phyloP scores from a whole-genome alignment of 2,113 vertebrate genomes.

The Sisor rabdophorus region DNA sequence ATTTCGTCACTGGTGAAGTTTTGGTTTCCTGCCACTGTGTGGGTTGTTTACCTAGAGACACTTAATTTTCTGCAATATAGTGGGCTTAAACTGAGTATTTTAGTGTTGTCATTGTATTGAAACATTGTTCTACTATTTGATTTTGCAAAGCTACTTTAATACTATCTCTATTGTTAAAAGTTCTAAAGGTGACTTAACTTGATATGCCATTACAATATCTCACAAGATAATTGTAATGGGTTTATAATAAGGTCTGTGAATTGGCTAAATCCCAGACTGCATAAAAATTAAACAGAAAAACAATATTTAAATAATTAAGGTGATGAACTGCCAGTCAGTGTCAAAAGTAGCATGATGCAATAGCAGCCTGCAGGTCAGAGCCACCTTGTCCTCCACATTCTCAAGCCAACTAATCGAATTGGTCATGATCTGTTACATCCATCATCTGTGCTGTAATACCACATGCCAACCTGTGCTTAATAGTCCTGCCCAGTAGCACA shows the following conservation, averaged over 20 bases:
- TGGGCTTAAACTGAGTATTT: no score
- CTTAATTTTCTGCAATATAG: no score
- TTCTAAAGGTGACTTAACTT: background rate
- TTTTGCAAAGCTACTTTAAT: background rate
- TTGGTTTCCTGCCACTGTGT: no score
- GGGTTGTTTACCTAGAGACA: no score
- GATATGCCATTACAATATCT: background rate
- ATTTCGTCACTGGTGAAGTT: no score
- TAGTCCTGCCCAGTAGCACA: background rate
- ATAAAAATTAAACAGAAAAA: background rate
- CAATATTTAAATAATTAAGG: constrained; percentile 1
- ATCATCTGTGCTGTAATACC: background rate
- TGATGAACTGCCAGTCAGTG: constrained; percentile 22
- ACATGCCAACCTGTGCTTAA: constrained; percentile 15
- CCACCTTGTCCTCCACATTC: constrained; percentile 53
- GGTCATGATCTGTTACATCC: constrained; percentile 20
- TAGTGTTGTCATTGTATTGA: no score
- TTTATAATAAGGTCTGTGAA: background rate
- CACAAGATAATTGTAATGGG: background rate
- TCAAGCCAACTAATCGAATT: constrained; percentile 57
- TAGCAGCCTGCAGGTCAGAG: constrained; percentile 55
- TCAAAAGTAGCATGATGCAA: constrained; percentile 49
- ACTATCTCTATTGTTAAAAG: background rate
- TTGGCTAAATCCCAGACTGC: background rate
- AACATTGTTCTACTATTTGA: background rate